Evolutionary conservation across 2,888 invertebrate species (phyloP).

Genomic region (Drosophila eohydei): DNA sequence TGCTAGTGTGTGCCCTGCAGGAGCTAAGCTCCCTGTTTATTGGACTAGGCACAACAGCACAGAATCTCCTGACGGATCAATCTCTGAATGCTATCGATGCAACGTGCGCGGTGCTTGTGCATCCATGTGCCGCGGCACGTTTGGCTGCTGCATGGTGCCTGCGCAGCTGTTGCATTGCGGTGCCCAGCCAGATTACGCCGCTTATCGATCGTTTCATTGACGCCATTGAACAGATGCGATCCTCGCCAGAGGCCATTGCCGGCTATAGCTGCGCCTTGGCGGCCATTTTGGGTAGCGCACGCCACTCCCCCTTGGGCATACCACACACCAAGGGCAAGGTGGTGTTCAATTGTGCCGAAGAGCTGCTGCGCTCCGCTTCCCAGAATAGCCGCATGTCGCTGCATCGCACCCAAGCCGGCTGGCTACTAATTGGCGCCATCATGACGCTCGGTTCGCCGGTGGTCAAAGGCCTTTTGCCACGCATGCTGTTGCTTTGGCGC

Average conservation of each 20-base stretch:
- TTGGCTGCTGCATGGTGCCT: slow-evolving; percentile 98
- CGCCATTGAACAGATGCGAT: slow-evolving; percentile 94
- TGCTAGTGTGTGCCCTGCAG: slow-evolving; percentile 95
- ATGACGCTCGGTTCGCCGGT: slow-evolving; percentile 98
- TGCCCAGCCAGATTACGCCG: slow-evolving; percentile 97
- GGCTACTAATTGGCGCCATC: slow-evolving; percentile 98
- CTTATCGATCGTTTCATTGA: slow-evolving; percentile 95
- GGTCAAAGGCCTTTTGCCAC: slow-evolving; percentile 94
- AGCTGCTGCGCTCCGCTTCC: slow-evolving; percentile 96
- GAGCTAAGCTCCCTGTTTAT: slow-evolving; percentile 96
- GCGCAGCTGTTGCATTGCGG: slow-evolving; percentile 94
- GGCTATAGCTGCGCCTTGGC: slow-evolving; percentile 97
- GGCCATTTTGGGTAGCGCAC: slow-evolving; percentile 96
- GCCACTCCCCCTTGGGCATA: slow-evolving; percentile 95
- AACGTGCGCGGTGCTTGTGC: slow-evolving; percentile 91
- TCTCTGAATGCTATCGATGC: slow-evolving; percentile 89
- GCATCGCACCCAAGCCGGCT: slow-evolving; percentile 98
- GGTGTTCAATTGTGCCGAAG: slow-evolving; percentile 98
- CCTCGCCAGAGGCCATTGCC: slow-evolving; percentile 94
- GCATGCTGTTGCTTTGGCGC: slow-evolving; percentile 97
- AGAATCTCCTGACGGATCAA: slow-evolving; percentile 94
- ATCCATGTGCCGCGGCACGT: slow-evolving; percentile 97
- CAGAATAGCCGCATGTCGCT: slow-evolving; percentile 98
- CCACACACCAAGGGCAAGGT: slow-evolving; percentile 99
- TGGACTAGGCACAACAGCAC: slow-evolving; percentile 97